A percentile compares a stretch with the other conserved stretches of the same genome.
These are phyloP conservation scores for Drosophila lutescens DNA, from an alignment of 2,888 invertebrate genomes.

Conservation along the genomic window DNA sequence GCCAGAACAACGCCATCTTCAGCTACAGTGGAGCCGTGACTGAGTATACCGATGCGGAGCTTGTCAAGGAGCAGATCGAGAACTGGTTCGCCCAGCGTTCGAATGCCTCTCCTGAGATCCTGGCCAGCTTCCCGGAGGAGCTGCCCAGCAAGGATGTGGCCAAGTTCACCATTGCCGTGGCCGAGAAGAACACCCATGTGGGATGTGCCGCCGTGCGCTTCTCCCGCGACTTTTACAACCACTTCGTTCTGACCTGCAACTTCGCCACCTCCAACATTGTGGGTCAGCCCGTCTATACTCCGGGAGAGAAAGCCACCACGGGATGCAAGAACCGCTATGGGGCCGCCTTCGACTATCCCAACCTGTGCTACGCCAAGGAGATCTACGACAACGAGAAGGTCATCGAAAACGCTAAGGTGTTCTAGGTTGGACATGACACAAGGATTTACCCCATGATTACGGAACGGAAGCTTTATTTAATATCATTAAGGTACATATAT, in stretches of 20 bases:
- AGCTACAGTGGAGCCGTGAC: conserved; percentile 63
- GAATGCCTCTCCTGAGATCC: conserved; percentile 47
- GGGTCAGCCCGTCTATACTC: conserved; percentile 55
- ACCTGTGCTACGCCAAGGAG: conserved; percentile 55
- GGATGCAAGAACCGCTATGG: conserved; percentile 64
- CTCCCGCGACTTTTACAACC: conserved; percentile 47
- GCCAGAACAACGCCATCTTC: conserved; percentile 65
- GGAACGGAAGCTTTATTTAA: not conserved
- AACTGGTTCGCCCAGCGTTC: conserved; percentile 62
- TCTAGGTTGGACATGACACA: not conserved
- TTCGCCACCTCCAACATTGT: conserved; percentile 61
- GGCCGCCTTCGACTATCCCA: conserved; percentile 61
- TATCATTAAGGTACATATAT: not conserved
- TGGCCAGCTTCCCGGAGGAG: conserved; percentile 60
- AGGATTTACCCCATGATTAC: not conserved
- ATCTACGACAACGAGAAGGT: conserved; percentile 54
- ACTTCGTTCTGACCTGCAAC: conserved; percentile 65
- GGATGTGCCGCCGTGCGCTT: conserved; percentile 51
- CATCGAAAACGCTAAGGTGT: conserved; percentile 12
- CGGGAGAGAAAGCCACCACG: conserved; percentile 55
- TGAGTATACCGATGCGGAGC: conserved; percentile 65
- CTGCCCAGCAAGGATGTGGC: conserved; percentile 49
- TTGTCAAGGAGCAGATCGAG: conserved; percentile 67
- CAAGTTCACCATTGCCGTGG: conserved; percentile 61
- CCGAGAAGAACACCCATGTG: conserved; percentile 58